Evolutionary conservation across 2,113 vertebrate species (phyloP).

Genomic region (Mirza zaza): DNA sequence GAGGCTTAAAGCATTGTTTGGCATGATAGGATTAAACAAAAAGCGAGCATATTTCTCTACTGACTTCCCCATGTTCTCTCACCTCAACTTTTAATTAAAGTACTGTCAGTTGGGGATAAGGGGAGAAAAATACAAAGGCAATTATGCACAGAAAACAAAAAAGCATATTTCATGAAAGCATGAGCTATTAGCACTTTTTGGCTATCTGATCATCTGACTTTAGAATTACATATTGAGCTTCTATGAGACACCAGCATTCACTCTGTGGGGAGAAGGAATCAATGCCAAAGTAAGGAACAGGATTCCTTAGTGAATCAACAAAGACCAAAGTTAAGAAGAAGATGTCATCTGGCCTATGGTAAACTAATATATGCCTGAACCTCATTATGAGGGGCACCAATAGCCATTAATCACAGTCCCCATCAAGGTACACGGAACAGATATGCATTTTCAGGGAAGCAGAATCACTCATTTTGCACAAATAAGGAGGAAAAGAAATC

Average conservation of each 20-base stretch:
- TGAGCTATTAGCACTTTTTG: constrained; percentile 83
- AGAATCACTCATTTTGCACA: neutral
- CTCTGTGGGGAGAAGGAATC: constrained; percentile 64
- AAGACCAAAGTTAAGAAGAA: neutral
- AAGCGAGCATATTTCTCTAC: constrained; percentile 73
- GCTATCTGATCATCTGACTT: constrained; percentile 86
- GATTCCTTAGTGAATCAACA: neutral
- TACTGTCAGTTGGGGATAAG: constrained; percentile 83
- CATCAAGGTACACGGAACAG: neutral
- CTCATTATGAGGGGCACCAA: neutral
- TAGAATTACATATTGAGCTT: constrained; percentile 78
- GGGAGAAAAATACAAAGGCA: constrained; percentile 85
- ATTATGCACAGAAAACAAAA: constrained; percentile 84
- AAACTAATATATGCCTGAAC: neutral
- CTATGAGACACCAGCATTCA: constrained; percentile 72
- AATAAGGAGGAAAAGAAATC: neutral
- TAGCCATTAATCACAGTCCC: neutral
- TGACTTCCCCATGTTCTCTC: constrained; percentile 81
- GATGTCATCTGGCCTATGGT: neutral
- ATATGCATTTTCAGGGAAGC: neutral
- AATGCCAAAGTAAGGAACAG: constrained; percentile 44
- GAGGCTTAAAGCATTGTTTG: constrained; percentile 23
- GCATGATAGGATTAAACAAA: constrained; percentile 74
- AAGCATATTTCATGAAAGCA: constrained; percentile 84
- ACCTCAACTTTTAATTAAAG: constrained; percentile 87